Evolutionary conservation across 2,888 invertebrate species (phyloP).

Genomic region (Saturnia japonica): DNA sequence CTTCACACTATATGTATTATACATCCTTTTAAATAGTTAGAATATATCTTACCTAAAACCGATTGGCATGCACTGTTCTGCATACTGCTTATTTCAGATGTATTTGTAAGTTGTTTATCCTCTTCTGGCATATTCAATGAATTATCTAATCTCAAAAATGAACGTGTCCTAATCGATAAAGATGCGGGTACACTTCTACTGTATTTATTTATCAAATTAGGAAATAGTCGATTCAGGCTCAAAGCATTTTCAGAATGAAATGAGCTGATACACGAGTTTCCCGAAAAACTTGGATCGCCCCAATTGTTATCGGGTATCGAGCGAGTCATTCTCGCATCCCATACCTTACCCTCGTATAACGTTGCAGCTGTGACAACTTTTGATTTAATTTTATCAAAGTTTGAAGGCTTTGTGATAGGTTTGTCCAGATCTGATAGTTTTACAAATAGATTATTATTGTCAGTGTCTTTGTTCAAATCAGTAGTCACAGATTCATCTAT

Average conservation of each 20-base stretch:
- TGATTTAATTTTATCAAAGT: constrained; percentile 84
- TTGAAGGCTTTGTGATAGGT: constrained; percentile 82
- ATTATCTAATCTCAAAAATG: constrained; percentile 49
- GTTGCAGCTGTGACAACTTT: constrained; percentile 51
- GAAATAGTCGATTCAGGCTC: constrained; percentile 84
- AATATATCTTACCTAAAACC: constrained; percentile 65
- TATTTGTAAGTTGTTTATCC: constrained; percentile 77
- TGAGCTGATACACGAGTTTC: constrained; percentile 83
- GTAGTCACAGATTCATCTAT: constrained; percentile 43
- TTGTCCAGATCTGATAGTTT: constrained; percentile 91
- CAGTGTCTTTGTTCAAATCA: constrained; percentile 25
- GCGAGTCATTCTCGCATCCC: constrained; percentile 83
- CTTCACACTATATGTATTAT: neutral
- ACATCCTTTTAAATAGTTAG: constrained; percentile 1
- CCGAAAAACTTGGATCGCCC: constrained; percentile 76
- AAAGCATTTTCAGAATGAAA: constrained; percentile 81
- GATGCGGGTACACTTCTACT: constrained; percentile 73
- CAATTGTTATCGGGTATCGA: constrained; percentile 87
- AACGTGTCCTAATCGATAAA: constrained; percentile 56
- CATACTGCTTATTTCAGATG: constrained; percentile 80
- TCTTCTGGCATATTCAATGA: constrained; percentile 57
- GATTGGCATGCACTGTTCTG: constrained; percentile 82
- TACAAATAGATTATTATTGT: constrained; percentile 81
- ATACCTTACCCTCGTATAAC: constrained; percentile 42
- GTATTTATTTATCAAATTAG: constrained; percentile 79